These are phyloP conservation scores for Tetramorium parvispinum DNA, from an alignment of 1,140 invertebrate species.

Conservation along the genomic window DNA sequence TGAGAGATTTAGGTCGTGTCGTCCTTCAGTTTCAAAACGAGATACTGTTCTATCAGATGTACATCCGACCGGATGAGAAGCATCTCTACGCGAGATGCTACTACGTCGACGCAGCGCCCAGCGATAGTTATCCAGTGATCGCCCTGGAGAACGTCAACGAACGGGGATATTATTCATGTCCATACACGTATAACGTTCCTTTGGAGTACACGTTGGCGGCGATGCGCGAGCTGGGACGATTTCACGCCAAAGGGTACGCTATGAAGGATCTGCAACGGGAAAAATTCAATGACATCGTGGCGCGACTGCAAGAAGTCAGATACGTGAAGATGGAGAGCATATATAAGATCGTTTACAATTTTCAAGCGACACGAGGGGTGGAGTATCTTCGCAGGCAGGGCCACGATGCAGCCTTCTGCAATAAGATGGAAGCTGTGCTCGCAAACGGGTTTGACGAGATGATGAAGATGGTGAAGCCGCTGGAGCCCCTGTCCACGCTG, in stretches of 20 bases:
- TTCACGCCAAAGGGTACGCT: slow-evolving; percentile 80
- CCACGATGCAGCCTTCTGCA: slow-evolving; percentile 64
- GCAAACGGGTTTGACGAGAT: slow-evolving; percentile 39
- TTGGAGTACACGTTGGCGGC: slow-evolving; percentile 75
- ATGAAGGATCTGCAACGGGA: slow-evolving; percentile 75
- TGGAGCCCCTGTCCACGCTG: slow-evolving; percentile 78
- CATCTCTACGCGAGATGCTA: slow-evolving; percentile 60
- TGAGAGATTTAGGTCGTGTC: no score
- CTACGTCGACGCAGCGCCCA: slow-evolving; percentile 4
- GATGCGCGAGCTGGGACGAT: slow-evolving; percentile 78
- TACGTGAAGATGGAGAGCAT: neutral
- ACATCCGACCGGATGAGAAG: neutral
- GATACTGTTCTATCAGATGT: slow-evolving; percentile 76
- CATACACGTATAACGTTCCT: slow-evolving; percentile 38
- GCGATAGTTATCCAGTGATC: slow-evolving; percentile 59
- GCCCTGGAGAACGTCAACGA: slow-evolving; percentile 78
- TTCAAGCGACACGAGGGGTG: slow-evolving; percentile 3
- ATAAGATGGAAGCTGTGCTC: slow-evolving; percentile 63
- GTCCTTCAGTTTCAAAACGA: slow-evolving; percentile 75
- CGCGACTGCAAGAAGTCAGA: slow-evolving; percentile 50
- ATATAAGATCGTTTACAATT: neutral
- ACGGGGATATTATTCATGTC: slow-evolving; percentile 49
- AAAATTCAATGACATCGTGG: slow-evolving; percentile 74
- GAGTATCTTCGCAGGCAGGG: slow-evolving; percentile 55
- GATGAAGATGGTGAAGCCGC: slow-evolving; percentile 15